Base-by-base conservation (phyloP, 53 echinoderm and acorn worm genomes). In the Luidia sarsii region DNA sequence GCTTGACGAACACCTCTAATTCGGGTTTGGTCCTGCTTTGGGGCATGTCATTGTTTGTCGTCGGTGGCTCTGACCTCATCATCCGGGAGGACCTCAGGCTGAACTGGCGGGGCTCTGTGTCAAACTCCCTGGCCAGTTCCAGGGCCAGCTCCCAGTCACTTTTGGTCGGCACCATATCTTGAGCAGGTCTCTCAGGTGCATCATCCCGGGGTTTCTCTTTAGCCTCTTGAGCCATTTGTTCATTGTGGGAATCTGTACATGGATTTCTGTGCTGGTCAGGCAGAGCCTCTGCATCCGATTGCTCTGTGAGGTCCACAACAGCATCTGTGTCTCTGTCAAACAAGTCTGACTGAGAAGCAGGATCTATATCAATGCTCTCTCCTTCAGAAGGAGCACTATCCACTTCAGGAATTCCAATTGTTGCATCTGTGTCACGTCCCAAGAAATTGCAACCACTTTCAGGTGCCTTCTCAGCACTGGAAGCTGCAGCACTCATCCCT, bases 141-240 rank as follows among this genome's bases (percentile, higher is more conserved):
- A 95, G 57, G 37, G 95, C 95, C 16, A 95, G 18, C 68, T 95
- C 87, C 95, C 95, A 95, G 69, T 95, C 95, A 65, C 90, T 92
- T 83, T 95, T 92, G 41, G 80, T 46, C 25, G 64, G 35, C 8
- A 72, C 83, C n/a, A 33, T 87, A 32, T 77, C 46, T 3, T 43
- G 52, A 28, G 48, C 50, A 50, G 50, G 80, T 52, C 50, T 68
- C 39, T 46, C 60, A 24, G 46, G 5, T n/a, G 29, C 0, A 0
- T 39, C 10, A 13, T 18, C 32, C n/a, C n/a, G n/a, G n/a, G n/a
- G n/a, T n/a, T n/a, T n/a, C n/a, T n/a, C n/a, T n/a, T n/a, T n/a
- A n/a, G n/a, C n/a, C n/a, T n/a, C n/a, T n/a, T n/a, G n/a, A n/a
- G n/a, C n/a, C 28, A 63, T 60, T 68, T 85, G 33, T 70, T 48